phyloP scores from a whole-genome alignment of 2,113 vertebrate genomes.

The Dunckerocampus dactyliophorus region DNA sequence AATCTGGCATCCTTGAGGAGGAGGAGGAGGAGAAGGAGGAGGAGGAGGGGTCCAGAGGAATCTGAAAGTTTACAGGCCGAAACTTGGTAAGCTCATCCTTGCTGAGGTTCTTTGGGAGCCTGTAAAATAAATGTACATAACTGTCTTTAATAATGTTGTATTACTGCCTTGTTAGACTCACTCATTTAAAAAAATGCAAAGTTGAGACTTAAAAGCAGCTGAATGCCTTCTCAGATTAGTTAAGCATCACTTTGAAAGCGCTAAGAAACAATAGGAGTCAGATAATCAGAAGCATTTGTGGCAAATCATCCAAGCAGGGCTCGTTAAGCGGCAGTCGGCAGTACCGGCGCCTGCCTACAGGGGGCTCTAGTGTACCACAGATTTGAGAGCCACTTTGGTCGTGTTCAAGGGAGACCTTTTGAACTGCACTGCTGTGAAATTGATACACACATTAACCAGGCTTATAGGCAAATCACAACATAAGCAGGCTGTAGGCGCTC shows the following conservation, averaged over 20 bases:
- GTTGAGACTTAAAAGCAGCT: neutral
- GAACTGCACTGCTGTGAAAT: conserved; percentile 57
- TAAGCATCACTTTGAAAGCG: conserved; percentile 6
- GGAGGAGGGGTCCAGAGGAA: conserved; percentile 70
- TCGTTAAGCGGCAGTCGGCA: conserved; percentile 35
- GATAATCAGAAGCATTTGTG: conserved; percentile 41
- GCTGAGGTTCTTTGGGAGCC: conserved; percentile 40
- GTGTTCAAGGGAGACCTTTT: conserved; percentile 61
- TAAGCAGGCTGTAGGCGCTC: conserved; percentile 26
- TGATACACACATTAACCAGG: conserved; percentile 65
- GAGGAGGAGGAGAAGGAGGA: conserved; percentile 6
- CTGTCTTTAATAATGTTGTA: neutral
- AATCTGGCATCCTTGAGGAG: conserved; percentile 77
- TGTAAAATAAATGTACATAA: neutral
- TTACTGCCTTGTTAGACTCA: neutral
- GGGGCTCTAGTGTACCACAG: conserved; percentile 89
- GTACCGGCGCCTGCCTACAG: conserved; percentile 76
- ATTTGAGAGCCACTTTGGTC: conserved; percentile 56
- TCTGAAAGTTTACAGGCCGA: conserved; percentile 66
- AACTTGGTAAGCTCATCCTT: conserved; percentile 58
- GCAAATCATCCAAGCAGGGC: conserved; percentile 40
- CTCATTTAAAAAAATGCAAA: too few species aligned
- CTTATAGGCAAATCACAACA: conserved; percentile 49
- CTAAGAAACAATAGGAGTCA: conserved; percentile 19
- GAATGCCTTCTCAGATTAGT: conserved; percentile 7